Evolutionary conservation across 2,797 vertebrate species (phyloP), one percentile per base, ranked within the genome.

Genomic region (Pelodytes ibericus): DNA sequence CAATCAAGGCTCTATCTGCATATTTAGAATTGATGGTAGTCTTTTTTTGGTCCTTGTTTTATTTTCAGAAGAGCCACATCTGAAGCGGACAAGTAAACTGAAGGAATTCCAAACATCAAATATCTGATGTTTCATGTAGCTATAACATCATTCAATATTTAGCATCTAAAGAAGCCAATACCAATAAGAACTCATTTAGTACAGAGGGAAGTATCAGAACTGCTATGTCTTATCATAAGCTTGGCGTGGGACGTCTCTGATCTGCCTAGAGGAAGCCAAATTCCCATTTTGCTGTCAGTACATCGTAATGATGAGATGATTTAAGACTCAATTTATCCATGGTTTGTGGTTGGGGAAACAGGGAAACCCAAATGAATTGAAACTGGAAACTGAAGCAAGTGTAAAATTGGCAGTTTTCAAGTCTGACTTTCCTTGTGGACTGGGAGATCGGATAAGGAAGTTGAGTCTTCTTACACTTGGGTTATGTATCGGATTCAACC

Each of bases 251-350:
- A 65, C 8, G 33, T 15, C 33, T 64, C 18, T 41, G 71, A 56
- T 76, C 58, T 24, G 27, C 56, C 44, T 13, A 13, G 15, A 62
- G 44, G 31, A 70, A 76, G 67, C 74, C 67, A 71, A 66, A 36
- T 33, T 57, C 75, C 18, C 61, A 77, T 72, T 77, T 77, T 22
- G 20, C 75, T 77, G 75, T 77, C 75, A 72, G 75, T 77, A 72
- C 68, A 71, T 66, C 68, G 57, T 77, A 77, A 77, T 44, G 60
- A 77, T 59, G 75, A 65, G 61, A 77, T 49, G 61, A 61, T 66
- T 72, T 77, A 71, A 77, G 47, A n/a, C 61, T 72, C 75, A 65
- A 71, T 77, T 66, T 72, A 56, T 71, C 61, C 75, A 25, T 77
- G 75, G 75, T 77, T 66, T 72, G 75, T 72, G 75, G 75, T 72